A percentile compares a stretch with the other conserved stretches of the same genome.
Conservation (phyloP, 2,113 vertebrate species). For the Eonycteris spelaea region DNA sequence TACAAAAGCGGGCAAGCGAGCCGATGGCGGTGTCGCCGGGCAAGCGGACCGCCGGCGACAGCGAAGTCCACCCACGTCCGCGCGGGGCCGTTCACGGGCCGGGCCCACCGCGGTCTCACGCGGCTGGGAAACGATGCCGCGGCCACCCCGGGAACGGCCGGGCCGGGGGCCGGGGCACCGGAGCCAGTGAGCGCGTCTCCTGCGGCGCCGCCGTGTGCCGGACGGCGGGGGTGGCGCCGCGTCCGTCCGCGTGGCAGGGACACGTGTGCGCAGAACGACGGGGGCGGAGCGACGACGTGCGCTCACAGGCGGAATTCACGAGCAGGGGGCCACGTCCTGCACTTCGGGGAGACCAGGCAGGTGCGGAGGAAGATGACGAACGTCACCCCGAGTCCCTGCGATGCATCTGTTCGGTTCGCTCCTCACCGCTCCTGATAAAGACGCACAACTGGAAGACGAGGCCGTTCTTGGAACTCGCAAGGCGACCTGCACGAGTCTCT, state of each 20-base stretch:
- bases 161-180: too few species aligned
- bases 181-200: neutral
- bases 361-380: neutral
- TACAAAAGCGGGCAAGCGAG: neutral
- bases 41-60: too few species aligned
- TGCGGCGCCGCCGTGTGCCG: too few species aligned
- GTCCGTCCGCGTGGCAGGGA: too few species aligned
- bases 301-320: neutral
- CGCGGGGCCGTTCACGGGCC: neutral
- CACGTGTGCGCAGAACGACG: too few species aligned
- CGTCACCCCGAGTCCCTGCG: neutral
- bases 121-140: neutral
- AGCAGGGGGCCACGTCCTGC: too few species aligned
- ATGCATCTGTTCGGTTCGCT: neutral
- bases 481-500: neutral
- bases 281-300: neutral
- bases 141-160: neutral
- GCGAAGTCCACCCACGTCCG: neutral
- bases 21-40: too few species aligned
- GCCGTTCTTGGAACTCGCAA: slow-evolving; percentile 15
- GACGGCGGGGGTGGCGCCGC: too few species aligned
- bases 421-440: neutral
- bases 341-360: neutral
- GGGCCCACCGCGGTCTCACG: too few species aligned
- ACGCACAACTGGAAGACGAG: slow-evolving; percentile 19